Percentiles rank a stretch among this genome's conserved stretches.
Conservation (phyloP, 1,140 invertebrate genomes). For the Sitobion miscanthi region DNA sequence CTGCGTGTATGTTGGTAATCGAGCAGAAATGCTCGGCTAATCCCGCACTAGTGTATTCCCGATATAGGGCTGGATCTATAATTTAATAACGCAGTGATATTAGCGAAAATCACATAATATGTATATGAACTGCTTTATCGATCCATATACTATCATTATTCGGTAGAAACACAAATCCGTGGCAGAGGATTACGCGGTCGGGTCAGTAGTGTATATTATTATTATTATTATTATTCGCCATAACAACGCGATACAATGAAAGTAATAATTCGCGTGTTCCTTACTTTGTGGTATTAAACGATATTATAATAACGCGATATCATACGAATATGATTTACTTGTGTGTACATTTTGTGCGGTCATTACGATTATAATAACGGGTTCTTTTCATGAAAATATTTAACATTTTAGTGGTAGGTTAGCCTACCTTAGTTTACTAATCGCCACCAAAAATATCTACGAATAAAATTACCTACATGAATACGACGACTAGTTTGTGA, state of each 20-base stretch:
- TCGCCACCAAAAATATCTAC: too few relatives aligned
- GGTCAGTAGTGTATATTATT: background rate
- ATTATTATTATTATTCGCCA: background rate
- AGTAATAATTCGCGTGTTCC: background rate
- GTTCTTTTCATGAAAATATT: too few relatives aligned
- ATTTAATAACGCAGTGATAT: background rate
- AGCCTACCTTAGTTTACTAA: too few relatives aligned
- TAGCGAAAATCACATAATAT: background rate
- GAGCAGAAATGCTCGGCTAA: background rate
- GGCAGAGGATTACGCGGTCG: background rate
- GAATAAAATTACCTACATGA: too few relatives aligned
- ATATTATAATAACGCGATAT: too few relatives aligned
- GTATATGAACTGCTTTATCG: background rate
- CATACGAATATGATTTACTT: too few relatives aligned
- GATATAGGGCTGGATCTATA: background rate
- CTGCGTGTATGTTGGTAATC: background rate
- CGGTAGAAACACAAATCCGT: background rate
- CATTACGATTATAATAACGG: too few relatives aligned
- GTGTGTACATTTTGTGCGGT: too few relatives aligned
- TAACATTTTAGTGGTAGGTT: too few relatives aligned
- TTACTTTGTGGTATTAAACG: too few relatives aligned
- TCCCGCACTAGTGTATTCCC: background rate
- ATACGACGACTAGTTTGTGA: too few relatives aligned
- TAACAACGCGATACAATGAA: background rate
- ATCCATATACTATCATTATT: background rate